Conservation (phyloP, 2,113 vertebrate genomes). For the Phalacrocorax brasilianus region DNA sequence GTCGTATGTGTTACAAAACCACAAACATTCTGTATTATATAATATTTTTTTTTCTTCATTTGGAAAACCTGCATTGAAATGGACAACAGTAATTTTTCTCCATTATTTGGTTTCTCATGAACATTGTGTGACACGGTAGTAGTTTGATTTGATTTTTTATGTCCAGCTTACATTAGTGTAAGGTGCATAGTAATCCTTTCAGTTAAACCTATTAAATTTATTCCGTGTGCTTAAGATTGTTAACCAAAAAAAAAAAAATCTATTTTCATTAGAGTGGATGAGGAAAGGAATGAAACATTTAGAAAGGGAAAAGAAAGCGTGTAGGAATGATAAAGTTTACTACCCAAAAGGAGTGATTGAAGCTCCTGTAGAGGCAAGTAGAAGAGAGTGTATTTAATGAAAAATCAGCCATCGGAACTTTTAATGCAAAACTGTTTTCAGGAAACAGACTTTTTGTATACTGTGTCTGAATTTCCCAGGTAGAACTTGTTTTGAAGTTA, state of each 20-base stretch:
- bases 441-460: neutral
- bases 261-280: neutral
- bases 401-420: neutral
- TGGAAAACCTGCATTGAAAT: neutral
- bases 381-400: neutral
- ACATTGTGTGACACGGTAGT: neutral
- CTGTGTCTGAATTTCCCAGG: neutral
- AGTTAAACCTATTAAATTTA: neutral
- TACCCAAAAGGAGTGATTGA: neutral
- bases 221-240: neutral
- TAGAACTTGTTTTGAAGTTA: neutral
- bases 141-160: neutral
- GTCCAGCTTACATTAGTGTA: neutral
- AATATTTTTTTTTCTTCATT: rapidly evolving
- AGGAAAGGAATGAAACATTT: neutral
- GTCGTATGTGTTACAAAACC: neutral
- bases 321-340: neutral
- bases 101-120: neutral
- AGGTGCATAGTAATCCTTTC: neutral
- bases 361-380: neutral
- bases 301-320: neutral
- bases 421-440: neutral
- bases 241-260: neutral
- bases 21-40: neutral
- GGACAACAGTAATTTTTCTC: neutral